phyloP scores from a whole-genome alignment of 2,888 invertebrate species.

The Philonicus albiceps region DNA sequence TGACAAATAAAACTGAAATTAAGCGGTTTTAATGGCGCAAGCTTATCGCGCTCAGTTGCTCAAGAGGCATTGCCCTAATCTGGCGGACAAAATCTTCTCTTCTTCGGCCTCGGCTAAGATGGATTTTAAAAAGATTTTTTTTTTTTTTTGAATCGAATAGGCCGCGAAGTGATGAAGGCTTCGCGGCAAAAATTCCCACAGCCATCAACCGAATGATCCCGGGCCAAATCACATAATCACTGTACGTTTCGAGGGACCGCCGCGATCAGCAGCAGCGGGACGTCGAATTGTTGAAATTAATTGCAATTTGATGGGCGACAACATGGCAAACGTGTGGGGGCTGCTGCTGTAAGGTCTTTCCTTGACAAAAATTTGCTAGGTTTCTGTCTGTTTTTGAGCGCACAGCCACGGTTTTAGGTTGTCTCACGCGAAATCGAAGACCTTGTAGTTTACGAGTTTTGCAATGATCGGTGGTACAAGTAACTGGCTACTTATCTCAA shows the following conservation, averaged over 20 bases:
- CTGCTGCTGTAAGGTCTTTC: neutral
- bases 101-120: neutral
- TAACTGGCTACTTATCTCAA: neutral
- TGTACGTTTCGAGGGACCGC: neutral
- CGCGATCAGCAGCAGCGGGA: neutral
- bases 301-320: neutral
- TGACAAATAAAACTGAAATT: constrained; percentile 37
- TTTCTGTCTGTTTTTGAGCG: neutral
- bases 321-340: neutral
- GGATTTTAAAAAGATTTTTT: no score
- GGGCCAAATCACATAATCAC: neutral
- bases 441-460: neutral
- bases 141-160: neutral
- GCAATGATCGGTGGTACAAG: neutral
- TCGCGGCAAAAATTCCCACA: neutral
- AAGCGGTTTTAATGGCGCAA: constrained; percentile 16
- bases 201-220: neutral
- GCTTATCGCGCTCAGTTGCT: neutral
- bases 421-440: neutral
- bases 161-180: neutral
- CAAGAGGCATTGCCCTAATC: neutral
- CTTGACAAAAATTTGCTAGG: neutral
- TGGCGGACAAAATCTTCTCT: neutral
- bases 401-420: neutral
- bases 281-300: neutral